Evolutionary conservation across 37 sponge, comb jelly and placozoan species (phyloP).

Genomic region (Amphimedon queenslandica): DNA sequence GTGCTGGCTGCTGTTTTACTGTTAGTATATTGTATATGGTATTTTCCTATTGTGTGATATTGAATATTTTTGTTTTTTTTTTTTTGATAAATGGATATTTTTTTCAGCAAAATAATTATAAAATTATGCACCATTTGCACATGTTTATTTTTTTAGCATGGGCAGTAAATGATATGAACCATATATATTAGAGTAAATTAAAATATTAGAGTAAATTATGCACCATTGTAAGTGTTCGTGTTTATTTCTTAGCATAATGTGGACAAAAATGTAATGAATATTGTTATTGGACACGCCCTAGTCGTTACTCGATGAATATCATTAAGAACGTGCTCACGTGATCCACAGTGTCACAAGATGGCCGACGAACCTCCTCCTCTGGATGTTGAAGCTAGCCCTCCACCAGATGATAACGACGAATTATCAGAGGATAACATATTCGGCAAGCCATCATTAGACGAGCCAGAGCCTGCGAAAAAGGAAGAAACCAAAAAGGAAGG

Average conservation of each 20-base stretch:
- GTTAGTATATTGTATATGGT: no score
- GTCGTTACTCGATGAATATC: background rate
- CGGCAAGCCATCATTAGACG: background rate
- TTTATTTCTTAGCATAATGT: background rate
- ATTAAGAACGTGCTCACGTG: background rate
- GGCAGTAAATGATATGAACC: no score
- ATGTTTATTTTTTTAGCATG: no score
- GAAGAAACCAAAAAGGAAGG: background rate
- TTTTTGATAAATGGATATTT: no score
- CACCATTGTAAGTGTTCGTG: no score
- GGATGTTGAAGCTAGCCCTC: background rate
- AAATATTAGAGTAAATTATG: no score
- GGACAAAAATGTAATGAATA: background rate
- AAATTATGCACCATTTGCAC: no score
- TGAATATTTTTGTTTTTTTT: no score
- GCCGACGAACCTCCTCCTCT: constrained; percentile 43
- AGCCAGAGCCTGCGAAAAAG: constrained; percentile 5
- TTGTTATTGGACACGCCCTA: background rate
- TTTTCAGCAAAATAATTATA: no score
- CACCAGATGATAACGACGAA: constrained; percentile 9
- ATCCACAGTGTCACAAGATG: constrained; percentile 1
- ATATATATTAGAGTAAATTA: no score
- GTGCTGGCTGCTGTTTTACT: no score
- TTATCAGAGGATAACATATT: background rate
- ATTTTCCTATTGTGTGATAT: no score